Percentiles rank a stretch among this genome's conserved stretches.
Evolutionary conservation across 2,797 vertebrate species (phyloP).

Genomic region (Neopelma chrysocephalum): DNA sequence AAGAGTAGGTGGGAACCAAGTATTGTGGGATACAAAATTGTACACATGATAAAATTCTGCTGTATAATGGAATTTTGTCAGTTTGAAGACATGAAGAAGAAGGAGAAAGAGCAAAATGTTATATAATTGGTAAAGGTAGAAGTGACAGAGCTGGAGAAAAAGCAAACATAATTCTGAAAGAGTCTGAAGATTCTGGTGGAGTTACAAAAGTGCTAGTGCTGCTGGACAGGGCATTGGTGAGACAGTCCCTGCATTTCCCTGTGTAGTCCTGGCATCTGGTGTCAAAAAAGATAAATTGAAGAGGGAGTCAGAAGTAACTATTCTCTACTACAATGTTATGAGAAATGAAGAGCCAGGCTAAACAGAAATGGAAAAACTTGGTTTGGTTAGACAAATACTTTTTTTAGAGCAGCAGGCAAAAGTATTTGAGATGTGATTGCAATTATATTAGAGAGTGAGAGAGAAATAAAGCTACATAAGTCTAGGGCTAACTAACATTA

Average conservation of each 20-base stretch:
- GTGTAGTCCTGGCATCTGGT: background rate
- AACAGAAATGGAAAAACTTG: background rate
- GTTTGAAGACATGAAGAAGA: background rate
- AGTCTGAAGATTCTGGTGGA: background rate
- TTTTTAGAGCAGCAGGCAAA: background rate
- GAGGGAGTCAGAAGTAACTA: background rate
- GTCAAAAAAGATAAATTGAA: background rate
- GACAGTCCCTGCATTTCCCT: background rate
- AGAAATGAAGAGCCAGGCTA: background rate
- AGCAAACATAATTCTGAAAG: background rate
- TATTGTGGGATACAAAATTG: background rate
- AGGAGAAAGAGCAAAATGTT: background rate
- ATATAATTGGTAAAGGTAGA: background rate
- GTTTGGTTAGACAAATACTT: background rate
- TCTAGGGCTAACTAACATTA: background rate
- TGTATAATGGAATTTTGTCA: background rate
- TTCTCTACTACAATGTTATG: background rate
- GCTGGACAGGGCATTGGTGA: background rate
- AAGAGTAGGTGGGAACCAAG: background rate
- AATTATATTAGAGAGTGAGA: background rate
- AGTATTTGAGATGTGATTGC: background rate
- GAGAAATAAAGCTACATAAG: accelerated
- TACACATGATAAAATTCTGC: background rate
- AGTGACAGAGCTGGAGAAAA: background rate
- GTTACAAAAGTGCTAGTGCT: background rate